A percentile compares a stretch with the other conserved stretches of the same genome.
Evolutionary conservation across 2,797 vertebrate genomes (phyloP).

Genomic region (Oreonectes daqikongensis): DNA sequence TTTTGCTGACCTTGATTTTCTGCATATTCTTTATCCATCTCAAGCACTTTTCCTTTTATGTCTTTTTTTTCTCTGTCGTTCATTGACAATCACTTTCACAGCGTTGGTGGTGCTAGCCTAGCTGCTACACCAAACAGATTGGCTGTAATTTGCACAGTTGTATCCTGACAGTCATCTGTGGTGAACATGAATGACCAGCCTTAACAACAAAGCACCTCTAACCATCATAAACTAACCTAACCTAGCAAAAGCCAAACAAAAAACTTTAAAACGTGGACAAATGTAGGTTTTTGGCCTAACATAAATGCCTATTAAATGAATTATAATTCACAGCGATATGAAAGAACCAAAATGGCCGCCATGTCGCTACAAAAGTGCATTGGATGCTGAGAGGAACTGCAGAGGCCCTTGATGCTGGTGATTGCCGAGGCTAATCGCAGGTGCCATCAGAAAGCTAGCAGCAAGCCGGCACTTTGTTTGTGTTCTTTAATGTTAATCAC

Average conservation of each 20-base stretch:
- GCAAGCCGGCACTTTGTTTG: constrained; percentile 33
- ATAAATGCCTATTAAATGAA: background rate
- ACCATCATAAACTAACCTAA: too few species aligned
- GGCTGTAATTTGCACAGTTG: background rate
- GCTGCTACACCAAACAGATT: constrained; percentile 2
- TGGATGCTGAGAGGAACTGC: constrained; percentile 16
- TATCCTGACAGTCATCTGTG: too few species aligned
- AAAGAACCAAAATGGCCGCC: constrained; percentile 21
- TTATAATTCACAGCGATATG: background rate
- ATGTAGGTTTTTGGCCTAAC: background rate
- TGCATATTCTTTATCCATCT: background rate
- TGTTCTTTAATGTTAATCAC: constrained; percentile 47
- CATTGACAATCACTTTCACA: constrained; percentile 4
- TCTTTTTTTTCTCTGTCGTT: background rate
- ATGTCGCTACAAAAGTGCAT: background rate
- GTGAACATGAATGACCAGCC: too few species aligned
- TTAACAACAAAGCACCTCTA: too few species aligned
- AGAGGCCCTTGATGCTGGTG: background rate
- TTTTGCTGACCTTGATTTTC: background rate
- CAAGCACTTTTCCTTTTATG: background rate
- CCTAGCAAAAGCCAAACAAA: too few species aligned
- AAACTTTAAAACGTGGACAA: too few species aligned
- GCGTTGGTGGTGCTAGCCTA: background rate
- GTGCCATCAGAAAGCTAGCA: constrained; percentile 32
- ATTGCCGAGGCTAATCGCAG: constrained; percentile 38